Evolutionary conservation across 2,113 vertebrate species (phyloP).

Genomic region (Strix uralensis): DNA sequence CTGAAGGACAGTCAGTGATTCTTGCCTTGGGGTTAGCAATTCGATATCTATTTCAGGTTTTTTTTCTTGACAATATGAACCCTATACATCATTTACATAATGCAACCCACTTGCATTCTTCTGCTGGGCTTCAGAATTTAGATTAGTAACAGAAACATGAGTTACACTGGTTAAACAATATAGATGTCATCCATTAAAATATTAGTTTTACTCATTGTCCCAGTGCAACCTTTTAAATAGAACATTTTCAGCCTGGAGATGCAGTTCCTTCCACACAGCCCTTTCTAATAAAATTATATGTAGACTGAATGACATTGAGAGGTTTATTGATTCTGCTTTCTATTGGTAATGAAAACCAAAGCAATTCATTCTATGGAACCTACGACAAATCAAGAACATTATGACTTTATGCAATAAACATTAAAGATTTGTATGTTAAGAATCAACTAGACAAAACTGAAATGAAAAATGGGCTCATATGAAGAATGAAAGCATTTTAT

Average conservation of each 20-base stretch:
- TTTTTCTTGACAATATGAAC: conserved; percentile 36
- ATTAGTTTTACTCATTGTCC: conserved; percentile 60
- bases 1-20: conserved; percentile 53
- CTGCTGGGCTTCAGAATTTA: conserved; percentile 47
- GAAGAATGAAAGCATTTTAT: not conserved
- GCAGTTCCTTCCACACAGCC: not conserved
- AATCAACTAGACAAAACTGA: not conserved
- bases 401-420: not conserved
- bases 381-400: not conserved
- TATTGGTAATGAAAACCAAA: conserved; percentile 14
- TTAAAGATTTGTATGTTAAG: not conserved
- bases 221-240: conserved; percentile 39
- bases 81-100: conserved; percentile 45
- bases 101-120: conserved; percentile 59
- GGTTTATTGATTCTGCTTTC: conserved; percentile 22
- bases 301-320: not conserved
- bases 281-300: conserved; percentile 24
- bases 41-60: not conserved
- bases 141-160: conserved; percentile 58
- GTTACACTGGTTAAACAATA: conserved; percentile 58
- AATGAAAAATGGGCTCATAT: not conserved
- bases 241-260: conserved; percentile 9
- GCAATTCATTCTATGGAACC: not conserved
- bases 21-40: conserved; percentile 47
- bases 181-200: conserved; percentile 59